Base-by-base conservation (phyloP, 1,140 invertebrate genomes). In the Daktulosphaira vitifoliae region DNA sequence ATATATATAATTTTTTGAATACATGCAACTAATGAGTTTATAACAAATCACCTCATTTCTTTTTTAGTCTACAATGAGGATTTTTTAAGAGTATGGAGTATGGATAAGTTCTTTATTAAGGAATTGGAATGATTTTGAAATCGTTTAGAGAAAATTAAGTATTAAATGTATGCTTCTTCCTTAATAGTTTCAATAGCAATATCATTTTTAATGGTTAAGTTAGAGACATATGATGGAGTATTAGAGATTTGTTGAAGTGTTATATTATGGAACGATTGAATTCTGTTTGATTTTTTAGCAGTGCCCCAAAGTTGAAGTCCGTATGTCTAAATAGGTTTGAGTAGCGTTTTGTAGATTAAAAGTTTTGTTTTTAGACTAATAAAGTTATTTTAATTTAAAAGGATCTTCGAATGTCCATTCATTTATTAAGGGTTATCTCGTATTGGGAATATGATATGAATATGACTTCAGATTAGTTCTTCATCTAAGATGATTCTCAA, bases 311-410 rank as follows among this genome's bases (percentile, higher is more conserved):
- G 26, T 15, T 29, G 23, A 7, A 48, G 4, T 3, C 37, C 20
- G 13, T 62, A 62, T 3, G 53, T 56, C 44, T 20, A 46, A 9
- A 46, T 46, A 3, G 25, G n/a, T 50, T 50, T 50, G 1, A 50
- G 25, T 1, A 29, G 13, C 0, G 25, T 29, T 50, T 50, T 50
- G 49, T 50, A 29, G 9, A 50, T 50, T 50, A 50, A 7, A 0
- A 29, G 15, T 50, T 50, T 50, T 5, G 9, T 7, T 26, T 50
- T 50, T 50, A 50, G 15, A 29, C 16, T 50, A n/a, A 7, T 29
- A 2, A 7, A 2, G 5, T 16, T 50, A 50, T 50, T 50, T 29
- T 5, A 26, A 1, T 5, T 8, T 50, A 50, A 6, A 0, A 50
- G 23, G 48, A 8, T 4, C 18, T 46, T 5, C 18, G 44, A 6